phyloP scores from a whole-genome alignment of 35 echinoderm and acorn worm species.

The Ophiothrix spiculata region DNA sequence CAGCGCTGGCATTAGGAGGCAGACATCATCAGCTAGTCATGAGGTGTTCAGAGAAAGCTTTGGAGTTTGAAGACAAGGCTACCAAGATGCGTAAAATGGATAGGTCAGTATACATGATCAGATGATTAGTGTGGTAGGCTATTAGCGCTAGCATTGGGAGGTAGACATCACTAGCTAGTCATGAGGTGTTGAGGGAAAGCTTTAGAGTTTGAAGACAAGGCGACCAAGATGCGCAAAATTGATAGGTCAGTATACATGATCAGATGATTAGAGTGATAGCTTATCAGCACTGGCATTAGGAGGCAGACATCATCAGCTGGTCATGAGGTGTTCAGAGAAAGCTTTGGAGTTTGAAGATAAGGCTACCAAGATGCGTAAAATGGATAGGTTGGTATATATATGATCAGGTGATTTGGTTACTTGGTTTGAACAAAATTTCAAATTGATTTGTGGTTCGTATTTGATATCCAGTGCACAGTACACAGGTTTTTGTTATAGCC shows the following conservation, averaged over 20 bases:
- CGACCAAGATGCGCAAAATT: conserved; percentile 28
- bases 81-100: conserved; percentile 38
- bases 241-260: too few relatives aligned
- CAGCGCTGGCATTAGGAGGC: conserved; percentile 49
- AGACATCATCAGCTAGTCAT: conserved; percentile 69
- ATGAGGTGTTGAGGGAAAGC: conserved; percentile 5
- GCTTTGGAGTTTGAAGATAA: conserved; percentile 27
- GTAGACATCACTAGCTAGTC: conserved; percentile 68
- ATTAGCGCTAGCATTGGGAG: too few relatives aligned
- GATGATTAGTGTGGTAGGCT: too few relatives aligned
- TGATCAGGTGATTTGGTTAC: too few relatives aligned
- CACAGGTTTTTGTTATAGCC: too few relatives aligned
- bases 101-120: too few relatives aligned
- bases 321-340: conserved; percentile 16
- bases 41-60: conserved; percentile 9
- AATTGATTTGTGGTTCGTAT: too few relatives aligned
- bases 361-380: conserved; percentile 23
- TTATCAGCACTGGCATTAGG: conserved; percentile 53
- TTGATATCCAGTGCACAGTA: too few relatives aligned
- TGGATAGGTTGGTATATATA: too few relatives aligned
- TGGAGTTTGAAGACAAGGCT: conserved; percentile 22
- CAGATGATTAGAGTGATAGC: too few relatives aligned
- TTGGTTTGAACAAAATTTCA: too few relatives aligned
- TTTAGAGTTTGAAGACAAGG: conserved; percentile 18
- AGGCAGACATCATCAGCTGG: conserved; percentile 62